Conservation (phyloP, 2,888 invertebrate species). For the Nematopogon swammerdamellus region DNA sequence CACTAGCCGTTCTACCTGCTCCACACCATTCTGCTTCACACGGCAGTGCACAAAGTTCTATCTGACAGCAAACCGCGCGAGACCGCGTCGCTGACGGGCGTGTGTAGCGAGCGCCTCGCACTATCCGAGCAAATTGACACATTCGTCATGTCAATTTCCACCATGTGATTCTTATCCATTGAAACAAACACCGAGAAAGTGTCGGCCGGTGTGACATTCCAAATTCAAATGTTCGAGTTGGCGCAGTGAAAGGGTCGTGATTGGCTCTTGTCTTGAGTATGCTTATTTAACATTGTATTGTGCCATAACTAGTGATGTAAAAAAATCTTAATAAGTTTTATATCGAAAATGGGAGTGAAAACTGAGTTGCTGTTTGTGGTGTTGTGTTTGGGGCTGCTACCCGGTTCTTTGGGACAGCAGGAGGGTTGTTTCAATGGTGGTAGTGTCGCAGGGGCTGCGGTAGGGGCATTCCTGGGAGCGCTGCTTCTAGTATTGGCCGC, state of each 20-base stretch:
- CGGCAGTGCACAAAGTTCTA: too few relatives aligned
- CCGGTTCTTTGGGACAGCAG: conserved; percentile 19
- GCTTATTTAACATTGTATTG: too few relatives aligned
- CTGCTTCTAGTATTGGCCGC: conserved; percentile 56
- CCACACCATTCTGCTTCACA: too few relatives aligned
- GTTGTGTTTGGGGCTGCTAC: conserved; percentile 36
- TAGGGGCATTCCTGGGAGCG: conserved; percentile 67
- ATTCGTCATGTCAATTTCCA: neutral
- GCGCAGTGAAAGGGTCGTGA: neutral
- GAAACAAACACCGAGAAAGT: neutral
- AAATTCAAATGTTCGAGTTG: neutral
- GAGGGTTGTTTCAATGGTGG: conserved; percentile 63
- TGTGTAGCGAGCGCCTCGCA: neutral
- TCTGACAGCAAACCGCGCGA: neutral
- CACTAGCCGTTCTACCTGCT: conserved; percentile 1
- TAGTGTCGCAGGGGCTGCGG: conserved; percentile 67
- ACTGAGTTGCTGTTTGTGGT: conserved; percentile 34
- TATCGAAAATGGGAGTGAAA: conserved; percentile 44
- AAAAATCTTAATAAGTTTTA: conserved; percentile 18
- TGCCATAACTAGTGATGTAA: conserved; percentile 40
- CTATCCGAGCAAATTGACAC: neutral
- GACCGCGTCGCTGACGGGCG: neutral
- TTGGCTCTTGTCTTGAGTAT: too few relatives aligned
- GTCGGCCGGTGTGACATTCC: neutral
- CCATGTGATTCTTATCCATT: neutral